Conservation (phyloP, 1,140 invertebrate species). For the Calliphora vicina region DNA sequence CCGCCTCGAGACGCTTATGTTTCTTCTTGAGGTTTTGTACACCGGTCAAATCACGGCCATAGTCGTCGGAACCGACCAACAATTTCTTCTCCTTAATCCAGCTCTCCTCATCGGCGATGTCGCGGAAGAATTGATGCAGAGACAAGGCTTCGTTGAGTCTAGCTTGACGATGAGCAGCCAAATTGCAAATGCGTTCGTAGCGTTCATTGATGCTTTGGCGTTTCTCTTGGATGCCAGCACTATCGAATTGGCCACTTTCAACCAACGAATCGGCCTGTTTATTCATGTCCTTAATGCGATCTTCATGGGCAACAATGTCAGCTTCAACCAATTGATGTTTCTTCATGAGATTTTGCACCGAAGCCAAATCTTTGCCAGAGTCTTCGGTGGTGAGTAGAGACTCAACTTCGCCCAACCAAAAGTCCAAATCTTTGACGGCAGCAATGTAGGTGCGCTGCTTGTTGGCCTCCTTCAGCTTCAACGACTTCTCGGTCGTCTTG, state of each 20-base stretch:
- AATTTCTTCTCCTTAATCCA: slow-evolving; percentile 99
- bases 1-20: slow-evolving; percentile 95
- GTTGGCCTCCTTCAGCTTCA: slow-evolving; percentile 98
- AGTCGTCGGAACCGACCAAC: slow-evolving; percentile 96
- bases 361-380: slow-evolving; percentile 96
- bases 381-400: slow-evolving; percentile 96
- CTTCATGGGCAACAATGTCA: slow-evolving; percentile 95
- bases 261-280: slow-evolving; percentile 92
- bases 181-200: slow-evolving; percentile 90
- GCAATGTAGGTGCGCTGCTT: slow-evolving; percentile 99
- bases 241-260: slow-evolving; percentile 94
- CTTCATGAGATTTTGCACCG: slow-evolving; percentile 99
- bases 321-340: slow-evolving; percentile 98
- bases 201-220: slow-evolving; percentile 93
- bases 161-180: slow-evolving; percentile 90
- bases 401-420: slow-evolving; percentile 99
- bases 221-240: slow-evolving; percentile 91
- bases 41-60: slow-evolving; percentile 96
- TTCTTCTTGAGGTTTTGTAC: slow-evolving; percentile 99
- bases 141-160: slow-evolving; percentile 95
- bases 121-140: slow-evolving; percentile 98
- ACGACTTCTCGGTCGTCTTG: slow-evolving; percentile 96
- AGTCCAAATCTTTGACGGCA: slow-evolving; percentile 99
- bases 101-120: slow-evolving; percentile 99
- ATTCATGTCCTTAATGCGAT: slow-evolving; percentile 96